Evolutionary conservation across 1,140 invertebrate genomes (phyloP).

Genomic region (Bombus sylvicola): DNA sequence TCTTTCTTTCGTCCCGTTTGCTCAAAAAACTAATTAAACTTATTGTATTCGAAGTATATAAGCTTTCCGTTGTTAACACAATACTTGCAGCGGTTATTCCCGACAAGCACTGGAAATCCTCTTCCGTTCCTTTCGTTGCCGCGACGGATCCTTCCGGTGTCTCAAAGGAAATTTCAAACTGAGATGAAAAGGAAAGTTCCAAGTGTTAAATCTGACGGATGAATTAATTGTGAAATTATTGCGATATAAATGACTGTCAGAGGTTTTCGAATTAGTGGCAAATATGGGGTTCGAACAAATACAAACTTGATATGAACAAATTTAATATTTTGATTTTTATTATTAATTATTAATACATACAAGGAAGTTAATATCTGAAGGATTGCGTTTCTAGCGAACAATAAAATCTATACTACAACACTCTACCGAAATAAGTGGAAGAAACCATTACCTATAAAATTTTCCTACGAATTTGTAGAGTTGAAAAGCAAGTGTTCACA

Average conservation of each 20-base stretch:
- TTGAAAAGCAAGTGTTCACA: too few relatives aligned
- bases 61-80: not conserved
- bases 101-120: not conserved
- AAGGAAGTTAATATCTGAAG: too few relatives aligned
- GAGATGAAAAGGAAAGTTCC: not conserved
- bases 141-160: not conserved
- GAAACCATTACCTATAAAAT: too few relatives aligned
- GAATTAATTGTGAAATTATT: not conserved
- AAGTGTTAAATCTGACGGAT: not conserved
- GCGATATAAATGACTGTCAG: not conserved
- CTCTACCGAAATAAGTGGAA: too few relatives aligned
- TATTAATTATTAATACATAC: too few relatives aligned
- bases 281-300: too few relatives aligned
- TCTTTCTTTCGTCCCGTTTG: not conserved
- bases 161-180: not conserved
- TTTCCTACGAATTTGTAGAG: too few relatives aligned
- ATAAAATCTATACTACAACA: too few relatives aligned
- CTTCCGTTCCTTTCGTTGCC: not conserved
- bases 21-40: slow-evolving; percentile 1
- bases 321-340: too few relatives aligned
- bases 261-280: not conserved
- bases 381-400: too few relatives aligned
- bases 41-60: not conserved
- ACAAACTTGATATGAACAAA: too few relatives aligned
- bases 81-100: not conserved